Evolutionary conservation across 2,888 invertebrate species (phyloP).

Genomic region (Xestia rhomboidea): DNA sequence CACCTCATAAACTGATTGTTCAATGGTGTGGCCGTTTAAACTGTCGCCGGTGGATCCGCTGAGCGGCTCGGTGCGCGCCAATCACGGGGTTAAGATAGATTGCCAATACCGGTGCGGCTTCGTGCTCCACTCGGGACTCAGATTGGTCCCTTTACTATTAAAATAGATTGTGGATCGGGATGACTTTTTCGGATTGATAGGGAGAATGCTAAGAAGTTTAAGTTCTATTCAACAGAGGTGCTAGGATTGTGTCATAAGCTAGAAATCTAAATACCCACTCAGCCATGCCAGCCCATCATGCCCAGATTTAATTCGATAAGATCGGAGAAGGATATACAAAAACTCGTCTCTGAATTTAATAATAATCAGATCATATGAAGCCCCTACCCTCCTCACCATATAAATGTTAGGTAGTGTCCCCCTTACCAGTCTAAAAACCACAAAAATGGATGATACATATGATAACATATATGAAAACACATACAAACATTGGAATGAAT

Average conservation of each 20-base stretch:
- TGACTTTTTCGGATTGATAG: background rate
- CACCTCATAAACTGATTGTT: slow-evolving; percentile 63
- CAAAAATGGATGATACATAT: too few species aligned
- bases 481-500: too few species aligned
- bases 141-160: slow-evolving; percentile 7
- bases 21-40: slow-evolving; percentile 68
- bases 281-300: too few species aligned
- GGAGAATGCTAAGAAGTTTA: background rate
- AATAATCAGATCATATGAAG: too few species aligned
- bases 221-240: background rate
- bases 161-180: background rate
- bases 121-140: slow-evolving; percentile 54
- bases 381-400: too few species aligned
- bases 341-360: too few species aligned
- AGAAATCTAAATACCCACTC: too few species aligned
- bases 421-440: too few species aligned
- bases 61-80: slow-evolving; percentile 68
- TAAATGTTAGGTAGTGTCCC: too few species aligned
- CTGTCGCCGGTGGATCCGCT: slow-evolving; percentile 69
- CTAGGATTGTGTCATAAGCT: background rate
- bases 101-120: slow-evolving; percentile 66
- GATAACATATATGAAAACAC: too few species aligned
- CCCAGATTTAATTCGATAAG: too few species aligned
- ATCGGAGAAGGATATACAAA: too few species aligned
- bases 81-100: slow-evolving; percentile 76